These are phyloP conservation scores for Halocynthia aurantium DNA, from an alignment of 23 tunicate species.

Conservation along the genomic window DNA sequence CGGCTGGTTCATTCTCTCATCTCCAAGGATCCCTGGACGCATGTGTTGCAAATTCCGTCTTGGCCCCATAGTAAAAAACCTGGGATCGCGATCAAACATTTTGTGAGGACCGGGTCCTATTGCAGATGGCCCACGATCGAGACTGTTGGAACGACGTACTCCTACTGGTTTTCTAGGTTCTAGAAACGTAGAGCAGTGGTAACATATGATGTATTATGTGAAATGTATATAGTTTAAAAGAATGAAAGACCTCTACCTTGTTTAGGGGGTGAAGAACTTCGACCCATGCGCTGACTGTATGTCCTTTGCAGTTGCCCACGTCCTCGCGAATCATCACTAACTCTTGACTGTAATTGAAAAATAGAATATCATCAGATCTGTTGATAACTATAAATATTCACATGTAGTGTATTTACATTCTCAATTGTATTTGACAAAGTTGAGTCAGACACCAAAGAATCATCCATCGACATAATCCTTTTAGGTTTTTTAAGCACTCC, in stretches of 20 bases:
- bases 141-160: constrained; percentile 39
- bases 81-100: constrained; percentile 20
- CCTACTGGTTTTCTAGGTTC: constrained; percentile 1
- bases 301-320: background rate
- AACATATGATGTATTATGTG: background rate
- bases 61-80: background rate
- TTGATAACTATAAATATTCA: no score
- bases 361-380: background rate
- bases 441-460: constrained; percentile 8
- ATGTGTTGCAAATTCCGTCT: background rate
- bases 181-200: background rate
- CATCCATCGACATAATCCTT: constrained; percentile 6
- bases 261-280: constrained; percentile 7
- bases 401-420: background rate
- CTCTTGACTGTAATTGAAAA: constrained; percentile 2
- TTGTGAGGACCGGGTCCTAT: background rate
- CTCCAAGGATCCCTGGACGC: background rate
- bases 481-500: constrained; percentile 25
- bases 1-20: no score
- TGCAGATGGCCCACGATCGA: constrained; percentile 33
- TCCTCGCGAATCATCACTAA: background rate
- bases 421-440: constrained; percentile 8
- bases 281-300: background rate
- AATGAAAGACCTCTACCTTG: background rate
- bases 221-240: background rate